Evolutionary conservation across 2,797 vertebrate species (phyloP).

Genomic region (Pyrocephalus nanus): DNA sequence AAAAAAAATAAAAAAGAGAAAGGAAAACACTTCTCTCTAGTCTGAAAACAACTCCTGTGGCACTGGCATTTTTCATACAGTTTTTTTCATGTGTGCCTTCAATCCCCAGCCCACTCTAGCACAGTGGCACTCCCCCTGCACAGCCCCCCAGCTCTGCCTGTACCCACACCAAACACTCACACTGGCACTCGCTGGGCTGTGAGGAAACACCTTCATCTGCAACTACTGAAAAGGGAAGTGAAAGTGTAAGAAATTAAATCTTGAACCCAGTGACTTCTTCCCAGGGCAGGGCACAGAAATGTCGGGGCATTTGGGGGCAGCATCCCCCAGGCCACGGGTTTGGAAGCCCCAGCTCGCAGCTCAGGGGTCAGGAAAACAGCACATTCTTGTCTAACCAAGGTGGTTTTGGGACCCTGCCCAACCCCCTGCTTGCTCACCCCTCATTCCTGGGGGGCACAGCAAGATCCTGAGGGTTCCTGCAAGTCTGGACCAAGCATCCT

Average conservation of each 20-base stretch:
- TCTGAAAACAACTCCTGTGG: neutral
- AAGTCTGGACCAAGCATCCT: neutral
- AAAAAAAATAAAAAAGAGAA: neutral
- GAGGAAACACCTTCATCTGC: neutral
- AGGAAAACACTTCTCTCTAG: neutral
- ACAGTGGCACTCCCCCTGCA: neutral
- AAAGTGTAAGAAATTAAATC: neutral
- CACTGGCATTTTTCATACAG: neutral
- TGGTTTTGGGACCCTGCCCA: neutral
- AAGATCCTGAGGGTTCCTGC: neutral
- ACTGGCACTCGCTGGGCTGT: fast-evolving
- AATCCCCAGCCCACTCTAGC: fast-evolving
- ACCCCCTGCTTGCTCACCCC: neutral
- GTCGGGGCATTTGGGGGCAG: neutral
- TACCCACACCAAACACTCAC: neutral
- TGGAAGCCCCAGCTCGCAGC: neutral
- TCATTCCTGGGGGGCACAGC: neutral
- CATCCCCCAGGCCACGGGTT: fast-evolving
- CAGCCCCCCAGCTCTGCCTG: fast-evolving
- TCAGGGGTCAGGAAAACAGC: neutral
- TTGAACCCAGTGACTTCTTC: neutral
- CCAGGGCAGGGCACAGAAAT: neutral
- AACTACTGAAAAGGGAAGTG: neutral
- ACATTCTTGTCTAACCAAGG: no score
- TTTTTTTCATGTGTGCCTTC: neutral